These are phyloP conservation scores for Epirrhoe tristata DNA, from an alignment of 2,888 invertebrate species.

Conservation along the genomic window DNA sequence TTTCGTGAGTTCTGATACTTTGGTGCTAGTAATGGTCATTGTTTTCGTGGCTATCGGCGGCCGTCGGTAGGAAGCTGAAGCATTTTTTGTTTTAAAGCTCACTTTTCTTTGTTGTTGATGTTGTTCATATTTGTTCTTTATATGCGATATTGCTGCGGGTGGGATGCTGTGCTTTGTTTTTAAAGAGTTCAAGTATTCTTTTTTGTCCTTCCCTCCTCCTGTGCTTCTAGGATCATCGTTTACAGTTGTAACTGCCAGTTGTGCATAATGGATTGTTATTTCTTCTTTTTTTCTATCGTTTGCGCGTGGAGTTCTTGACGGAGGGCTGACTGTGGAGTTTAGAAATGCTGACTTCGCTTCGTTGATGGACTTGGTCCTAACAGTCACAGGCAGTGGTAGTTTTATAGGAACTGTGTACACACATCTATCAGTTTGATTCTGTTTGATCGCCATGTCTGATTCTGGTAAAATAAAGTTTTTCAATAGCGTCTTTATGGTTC, in stretches of 20 bases:
- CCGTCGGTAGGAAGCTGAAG: slow-evolving; percentile 75
- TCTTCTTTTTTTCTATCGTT: slow-evolving; percentile 52
- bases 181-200: slow-evolving; percentile 40
- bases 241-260: slow-evolving; percentile 72
- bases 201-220: slow-evolving; percentile 69
- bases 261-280: slow-evolving; percentile 72
- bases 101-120: slow-evolving; percentile 82
- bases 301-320: slow-evolving; percentile 35
- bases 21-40: slow-evolving; percentile 81
- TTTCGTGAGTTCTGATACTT: slow-evolving; percentile 88
- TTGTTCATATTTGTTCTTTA: slow-evolving; percentile 67
- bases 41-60: slow-evolving; percentile 74
- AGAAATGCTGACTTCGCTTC: slow-evolving; percentile 76
- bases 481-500: slow-evolving; percentile 71
- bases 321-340: slow-evolving; percentile 65
- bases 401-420: slow-evolving; percentile 74
- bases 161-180: slow-evolving; percentile 54
- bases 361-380: slow-evolving; percentile 68
- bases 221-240: slow-evolving; percentile 80
- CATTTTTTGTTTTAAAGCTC: slow-evolving; percentile 86
- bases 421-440: slow-evolving; percentile 69
- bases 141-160: slow-evolving; percentile 54
- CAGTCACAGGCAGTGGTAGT: slow-evolving; percentile 59
- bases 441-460: slow-evolving; percentile 77
- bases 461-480: slow-evolving; percentile 76